Percentiles rank a stretch among this genome's conserved stretches.
Evolutionary conservation across 2,797 vertebrate genomes (phyloP).

Genomic region (Fistularia commersonii): DNA sequence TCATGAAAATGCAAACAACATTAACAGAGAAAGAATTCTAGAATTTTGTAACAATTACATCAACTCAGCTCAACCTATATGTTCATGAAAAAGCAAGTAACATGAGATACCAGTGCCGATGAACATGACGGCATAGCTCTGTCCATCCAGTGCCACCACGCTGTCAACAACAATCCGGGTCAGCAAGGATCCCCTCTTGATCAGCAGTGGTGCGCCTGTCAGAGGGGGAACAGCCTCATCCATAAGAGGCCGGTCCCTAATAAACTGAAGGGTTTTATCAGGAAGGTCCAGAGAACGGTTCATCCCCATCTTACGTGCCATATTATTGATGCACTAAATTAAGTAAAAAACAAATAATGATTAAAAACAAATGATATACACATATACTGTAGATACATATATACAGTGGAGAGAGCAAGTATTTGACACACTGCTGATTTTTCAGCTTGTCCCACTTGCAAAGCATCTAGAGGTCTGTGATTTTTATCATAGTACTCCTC

Average conservation of each 20-base stretch:
- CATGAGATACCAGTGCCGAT: constrained; percentile 71
- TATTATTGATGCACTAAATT: constrained; percentile 66
- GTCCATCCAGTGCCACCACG: constrained; percentile 60
- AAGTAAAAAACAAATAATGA: too few relatives aligned
- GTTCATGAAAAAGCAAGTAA: not conserved
- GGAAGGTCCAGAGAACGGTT: constrained; percentile 70
- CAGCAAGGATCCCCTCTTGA: constrained; percentile 64
- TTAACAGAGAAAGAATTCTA: too few relatives aligned
- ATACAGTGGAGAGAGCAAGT: too few relatives aligned
- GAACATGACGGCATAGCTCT: constrained; percentile 72
- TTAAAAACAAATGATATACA: too few relatives aligned
- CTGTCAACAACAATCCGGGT: constrained; percentile 72
- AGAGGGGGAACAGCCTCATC: constrained; percentile 66
- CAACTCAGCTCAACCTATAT: too few relatives aligned
- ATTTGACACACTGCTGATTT: too few relatives aligned
- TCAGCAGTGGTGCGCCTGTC: constrained; percentile 58
- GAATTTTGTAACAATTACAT: too few relatives aligned
- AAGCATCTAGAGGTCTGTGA: too few relatives aligned
- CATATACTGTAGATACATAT: too few relatives aligned
- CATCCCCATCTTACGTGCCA: constrained; percentile 57
- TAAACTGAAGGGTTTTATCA: constrained; percentile 77
- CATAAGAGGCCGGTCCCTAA: constrained; percentile 74
- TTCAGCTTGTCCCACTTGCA: too few relatives aligned
- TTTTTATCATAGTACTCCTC: too few relatives aligned
- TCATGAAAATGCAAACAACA: not conserved